These are phyloP conservation scores for Zapornia atra DNA, from an alignment of 2,113 vertebrate species.

Conservation along the genomic window DNA sequence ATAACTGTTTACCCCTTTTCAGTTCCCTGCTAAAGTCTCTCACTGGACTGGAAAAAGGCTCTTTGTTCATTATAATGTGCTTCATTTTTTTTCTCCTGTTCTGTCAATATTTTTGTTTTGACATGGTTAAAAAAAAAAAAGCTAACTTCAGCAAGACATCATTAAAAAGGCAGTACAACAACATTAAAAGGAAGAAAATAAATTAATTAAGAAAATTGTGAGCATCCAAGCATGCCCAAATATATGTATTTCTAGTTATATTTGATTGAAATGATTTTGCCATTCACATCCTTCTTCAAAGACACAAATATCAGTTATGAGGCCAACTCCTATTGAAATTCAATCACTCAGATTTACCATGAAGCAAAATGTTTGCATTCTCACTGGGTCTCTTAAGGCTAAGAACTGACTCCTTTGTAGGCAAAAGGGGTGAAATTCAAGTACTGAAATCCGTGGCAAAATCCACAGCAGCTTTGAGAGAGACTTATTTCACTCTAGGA, in stretches of 20 bases:
- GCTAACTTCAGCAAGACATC: not conserved
- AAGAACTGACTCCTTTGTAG: not conserved
- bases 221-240: not conserved
- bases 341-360: not conserved
- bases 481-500: not conserved
- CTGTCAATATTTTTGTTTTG: conserved; percentile 21
- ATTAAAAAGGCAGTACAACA: not conserved
- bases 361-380: conserved; percentile 1
- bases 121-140: not conserved
- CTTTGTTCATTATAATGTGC: not conserved
- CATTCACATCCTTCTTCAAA: not conserved
- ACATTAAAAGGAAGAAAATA: conserved; percentile 2
- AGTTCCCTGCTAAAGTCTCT: not conserved
- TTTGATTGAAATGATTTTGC: not conserved
- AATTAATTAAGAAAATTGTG: conserved; percentile 32
- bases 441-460: conserved; percentile 4
- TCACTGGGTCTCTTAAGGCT: not conserved
- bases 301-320: not conserved
- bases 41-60: conserved; percentile 3
- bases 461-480: not conserved
- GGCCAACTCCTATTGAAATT: not conserved
- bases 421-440: not conserved
- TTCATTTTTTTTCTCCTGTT: not conserved
- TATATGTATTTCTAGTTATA: conserved; percentile 5
- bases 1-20: not conserved